phyloP scores from a whole-genome alignment of 2,797 vertebrate species.

The Tragelaphus eurycerus region DNA sequence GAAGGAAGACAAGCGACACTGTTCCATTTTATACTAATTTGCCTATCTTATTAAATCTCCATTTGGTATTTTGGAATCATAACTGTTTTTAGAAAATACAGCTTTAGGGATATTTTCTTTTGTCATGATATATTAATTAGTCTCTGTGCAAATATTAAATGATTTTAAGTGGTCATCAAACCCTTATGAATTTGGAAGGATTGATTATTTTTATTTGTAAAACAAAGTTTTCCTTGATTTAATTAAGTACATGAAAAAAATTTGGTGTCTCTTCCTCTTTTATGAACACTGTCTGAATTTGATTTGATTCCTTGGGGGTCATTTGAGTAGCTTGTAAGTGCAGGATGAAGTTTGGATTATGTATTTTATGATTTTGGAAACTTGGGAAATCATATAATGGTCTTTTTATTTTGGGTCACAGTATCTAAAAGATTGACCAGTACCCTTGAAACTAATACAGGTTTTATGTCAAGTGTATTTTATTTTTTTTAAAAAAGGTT shows the following conservation, averaged over 20 bases:
- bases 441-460: not conserved
- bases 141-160: not conserved
- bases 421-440: not conserved
- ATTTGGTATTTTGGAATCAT: constrained; percentile 30
- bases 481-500: not conserved
- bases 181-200: constrained; percentile 13
- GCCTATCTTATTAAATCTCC: not conserved
- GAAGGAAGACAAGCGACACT: not conserved
- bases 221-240: constrained; percentile 23
- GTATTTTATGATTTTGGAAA: not conserved
- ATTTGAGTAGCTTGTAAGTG: not conserved
- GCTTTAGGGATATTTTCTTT: constrained; percentile 16
- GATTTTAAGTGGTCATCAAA: not conserved
- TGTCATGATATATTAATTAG: not conserved
- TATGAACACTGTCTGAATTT: not conserved
- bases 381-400: not conserved
- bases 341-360: not conserved
- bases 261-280: not conserved
- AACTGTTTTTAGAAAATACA: not conserved
- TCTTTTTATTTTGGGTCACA: not conserved
- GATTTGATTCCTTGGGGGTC: not conserved
- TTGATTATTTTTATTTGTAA: constrained; percentile 40
- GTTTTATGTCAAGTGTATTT: not conserved
- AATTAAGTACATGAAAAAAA: not conserved
- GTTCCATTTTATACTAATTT: constrained; percentile 6